A percentile compares a stretch with the other conserved stretches of the same genome.
Evolutionary conservation across 1,140 invertebrate species (phyloP).

Genomic region (Penaeus chinensis): DNA sequence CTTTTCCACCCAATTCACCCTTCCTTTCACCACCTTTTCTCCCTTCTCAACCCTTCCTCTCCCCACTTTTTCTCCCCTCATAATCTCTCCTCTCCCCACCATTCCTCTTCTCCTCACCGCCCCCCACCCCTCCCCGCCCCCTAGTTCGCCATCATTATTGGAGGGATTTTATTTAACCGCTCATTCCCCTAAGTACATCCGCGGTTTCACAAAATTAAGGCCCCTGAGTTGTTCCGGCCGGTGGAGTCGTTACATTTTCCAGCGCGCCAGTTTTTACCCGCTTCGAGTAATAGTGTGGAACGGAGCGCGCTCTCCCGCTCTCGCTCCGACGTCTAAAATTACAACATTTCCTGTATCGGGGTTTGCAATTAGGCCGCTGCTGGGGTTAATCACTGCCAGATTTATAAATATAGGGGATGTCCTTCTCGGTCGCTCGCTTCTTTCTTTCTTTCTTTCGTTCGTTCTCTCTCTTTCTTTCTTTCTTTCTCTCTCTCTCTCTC

Average conservation of each 20-base stretch:
- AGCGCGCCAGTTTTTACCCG: slow-evolving; percentile 19
- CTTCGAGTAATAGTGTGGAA: slow-evolving; percentile 45
- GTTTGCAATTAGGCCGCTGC: slow-evolving; percentile 36
- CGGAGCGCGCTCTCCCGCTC: slow-evolving; percentile 18
- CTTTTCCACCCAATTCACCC: too few species aligned
- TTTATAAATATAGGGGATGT: background rate
- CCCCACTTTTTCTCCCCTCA: too few species aligned
- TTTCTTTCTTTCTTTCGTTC: too few species aligned
- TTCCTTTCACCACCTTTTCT: too few species aligned
- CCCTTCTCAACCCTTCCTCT: too few species aligned
- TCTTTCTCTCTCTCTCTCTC: too few species aligned
- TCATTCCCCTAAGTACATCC: slow-evolving; percentile 52
- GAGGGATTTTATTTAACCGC: slow-evolving; percentile 41
- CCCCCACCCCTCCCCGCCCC: background rate
- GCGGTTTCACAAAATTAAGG: slow-evolving; percentile 49
- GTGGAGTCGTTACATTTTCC: slow-evolving; percentile 43
- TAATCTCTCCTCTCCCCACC: too few species aligned
- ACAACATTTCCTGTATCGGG: slow-evolving; percentile 50
- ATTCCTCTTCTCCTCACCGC: background rate
- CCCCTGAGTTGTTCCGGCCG: background rate
- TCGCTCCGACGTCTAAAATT: slow-evolving; percentile 1
- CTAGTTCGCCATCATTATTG: too few species aligned
- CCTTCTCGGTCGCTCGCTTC: too few species aligned
- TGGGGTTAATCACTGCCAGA: slow-evolving; percentile 26
- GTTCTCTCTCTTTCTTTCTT: too few species aligned